Base-by-base conservation (phyloP, 1,140 invertebrate species). In the Oscheius sp. region DNA sequence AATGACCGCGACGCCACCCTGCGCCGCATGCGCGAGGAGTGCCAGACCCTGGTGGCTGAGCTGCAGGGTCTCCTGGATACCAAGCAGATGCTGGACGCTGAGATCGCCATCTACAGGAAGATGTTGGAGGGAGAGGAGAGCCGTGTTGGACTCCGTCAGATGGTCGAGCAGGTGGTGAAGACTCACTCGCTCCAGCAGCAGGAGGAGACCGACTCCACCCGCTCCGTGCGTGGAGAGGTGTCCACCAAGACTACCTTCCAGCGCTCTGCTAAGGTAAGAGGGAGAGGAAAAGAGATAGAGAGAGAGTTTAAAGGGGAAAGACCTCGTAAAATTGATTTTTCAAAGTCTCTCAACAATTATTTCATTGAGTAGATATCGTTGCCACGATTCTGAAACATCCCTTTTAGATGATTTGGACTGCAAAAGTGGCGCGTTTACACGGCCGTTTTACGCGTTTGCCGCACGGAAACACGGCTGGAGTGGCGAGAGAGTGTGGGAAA, bases 241-340 rank as follows among this genome's bases (percentile, higher is more conserved):
- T 85, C 85, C 23, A 87, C 87, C 29, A 88, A 87, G 71, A 88
- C 87, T 0, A 88, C 87, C 28, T 88, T 86, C 82, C 87, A 87
- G 76, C 61, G 79, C 31, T 68, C 69, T 23, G 70, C 72, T 38
- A 75, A 78, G 67, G 49, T 18, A 13, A 18, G 13, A 18, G 18
- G 65, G 1, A 23, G 32, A 65, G 28, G 32, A n/a, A n/a, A n/a
- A n/a, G n/a, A n/a, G n/a, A n/a, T n/a, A n/a, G n/a, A n/a, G n/a
- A n/a, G n/a, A n/a, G n/a, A n/a, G n/a, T n/a, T n/a, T n/a, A n/a
- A n/a, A n/a, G n/a, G n/a, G n/a, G n/a, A n/a, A n/a, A n/a, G n/a
- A n/a, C n/a, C n/a, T n/a, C n/a, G n/a, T n/a, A n/a, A n/a, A n/a
- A n/a, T n/a, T n/a, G n/a, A n/a, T n/a, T n/a, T n/a, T n/a, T n/a